Conservation (phyloP, 2,888 invertebrate species). For the Liodrosophila aerea region DNA sequence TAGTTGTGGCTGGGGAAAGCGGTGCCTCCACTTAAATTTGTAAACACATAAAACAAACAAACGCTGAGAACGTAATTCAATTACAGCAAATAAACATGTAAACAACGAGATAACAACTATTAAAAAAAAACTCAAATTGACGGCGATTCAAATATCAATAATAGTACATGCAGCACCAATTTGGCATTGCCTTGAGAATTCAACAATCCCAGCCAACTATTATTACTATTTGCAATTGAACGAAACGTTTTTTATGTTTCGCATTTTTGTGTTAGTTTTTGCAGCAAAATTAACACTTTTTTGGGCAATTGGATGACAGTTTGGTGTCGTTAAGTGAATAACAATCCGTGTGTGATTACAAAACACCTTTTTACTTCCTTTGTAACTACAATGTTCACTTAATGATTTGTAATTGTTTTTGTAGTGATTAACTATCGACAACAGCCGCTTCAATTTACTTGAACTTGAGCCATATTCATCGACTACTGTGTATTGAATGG, state of each 20-base stretch:
- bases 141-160: constrained; percentile 29
- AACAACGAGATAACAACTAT: constrained; percentile 39
- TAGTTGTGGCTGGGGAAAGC: constrained; percentile 1
- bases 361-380: constrained; percentile 26
- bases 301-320: constrained; percentile 23
- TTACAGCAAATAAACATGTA: constrained; percentile 34
- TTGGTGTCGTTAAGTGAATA: constrained; percentile 20
- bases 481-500: constrained; percentile 1
- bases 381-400: constrained; percentile 16
- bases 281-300: constrained; percentile 62
- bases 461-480: constrained; percentile 54
- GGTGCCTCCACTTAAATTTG: constrained; percentile 8
- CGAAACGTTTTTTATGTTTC: constrained; percentile 26
- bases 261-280: constrained; percentile 25
- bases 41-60: constrained; percentile 18
- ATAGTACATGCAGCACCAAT: constrained; percentile 30
- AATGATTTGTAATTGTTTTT: not conserved
- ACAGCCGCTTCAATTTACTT: constrained; percentile 26
- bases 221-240: constrained; percentile 41
- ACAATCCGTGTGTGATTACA: constrained; percentile 27
- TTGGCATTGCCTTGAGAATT: constrained; percentile 41
- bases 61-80: constrained; percentile 41
- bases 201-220: constrained; percentile 19
- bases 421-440: constrained; percentile 2
- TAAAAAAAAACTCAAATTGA: constrained; percentile 14